phyloP scores from a whole-genome alignment of 2,888 invertebrate genomes.

The Alcis repandata region DNA sequence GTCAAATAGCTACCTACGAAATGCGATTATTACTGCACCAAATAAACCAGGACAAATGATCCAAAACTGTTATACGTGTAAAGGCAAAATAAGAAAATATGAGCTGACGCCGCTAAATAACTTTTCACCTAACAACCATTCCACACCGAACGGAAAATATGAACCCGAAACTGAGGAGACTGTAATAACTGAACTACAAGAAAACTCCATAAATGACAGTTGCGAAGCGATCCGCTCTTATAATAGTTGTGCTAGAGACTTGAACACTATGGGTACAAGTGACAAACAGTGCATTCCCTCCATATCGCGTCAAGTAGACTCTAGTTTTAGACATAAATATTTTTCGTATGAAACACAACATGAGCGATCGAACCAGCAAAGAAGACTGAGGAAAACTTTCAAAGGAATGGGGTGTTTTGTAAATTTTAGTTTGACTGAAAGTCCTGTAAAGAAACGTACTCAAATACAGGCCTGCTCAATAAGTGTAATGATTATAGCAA shows the following conservation, averaged over 20 bases:
- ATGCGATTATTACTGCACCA: conserved; percentile 66
- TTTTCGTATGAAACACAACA: conserved; percentile 70
- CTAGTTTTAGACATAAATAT: conserved; percentile 75
- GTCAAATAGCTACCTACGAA: conserved; percentile 72
- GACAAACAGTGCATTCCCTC: conserved; percentile 73
- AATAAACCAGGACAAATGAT: conserved; percentile 64
- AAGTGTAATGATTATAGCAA: conserved; percentile 84
- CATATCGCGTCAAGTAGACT: conserved; percentile 78
- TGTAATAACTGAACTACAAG: conserved; percentile 49
- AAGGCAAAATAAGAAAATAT: conserved; percentile 81
- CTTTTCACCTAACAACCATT: conserved; percentile 75
- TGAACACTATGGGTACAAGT: conserved; percentile 50
- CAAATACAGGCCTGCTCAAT: conserved; percentile 85
- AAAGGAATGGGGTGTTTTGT: conserved; percentile 81
- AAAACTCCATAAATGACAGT: conserved; percentile 55
- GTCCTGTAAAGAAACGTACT: conserved; percentile 78
- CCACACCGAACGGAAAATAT: conserved; percentile 70
- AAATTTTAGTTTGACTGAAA: conserved; percentile 77
- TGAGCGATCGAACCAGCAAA: conserved; percentile 59
- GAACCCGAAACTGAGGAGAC: conserved; percentile 49
- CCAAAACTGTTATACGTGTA: conserved; percentile 78
- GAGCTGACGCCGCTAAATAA: conserved; percentile 67
- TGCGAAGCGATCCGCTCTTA: conserved; percentile 52
- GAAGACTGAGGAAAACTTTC: conserved; percentile 79
- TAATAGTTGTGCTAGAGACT: conserved; percentile 54